A percentile compares a stretch with the other conserved stretches of the same genome.
Evolutionary conservation across 2,797 vertebrate genomes (phyloP).

Genomic region (Lagorchestes hirsutus): DNA sequence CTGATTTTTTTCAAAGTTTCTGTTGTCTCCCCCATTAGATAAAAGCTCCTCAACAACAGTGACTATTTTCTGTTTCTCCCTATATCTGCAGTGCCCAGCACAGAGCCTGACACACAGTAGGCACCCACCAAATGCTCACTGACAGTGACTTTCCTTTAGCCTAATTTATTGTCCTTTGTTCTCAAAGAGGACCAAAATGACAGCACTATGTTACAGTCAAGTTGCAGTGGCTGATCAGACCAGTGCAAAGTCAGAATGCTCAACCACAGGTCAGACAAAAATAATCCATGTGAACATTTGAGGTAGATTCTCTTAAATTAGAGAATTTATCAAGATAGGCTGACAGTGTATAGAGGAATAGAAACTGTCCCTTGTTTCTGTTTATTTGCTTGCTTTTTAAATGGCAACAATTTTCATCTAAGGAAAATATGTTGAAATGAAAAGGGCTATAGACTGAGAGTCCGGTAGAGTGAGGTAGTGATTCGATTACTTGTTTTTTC

Average conservation of each 20-base stretch:
- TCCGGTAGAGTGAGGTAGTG: background rate
- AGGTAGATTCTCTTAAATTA: too few species aligned
- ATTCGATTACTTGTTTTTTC: background rate
- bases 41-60: background rate
- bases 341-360: too few species aligned
- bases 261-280: too few species aligned
- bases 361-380: background rate
- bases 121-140: background rate
- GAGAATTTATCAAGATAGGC: too few species aligned
- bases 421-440: background rate
- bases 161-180: background rate
- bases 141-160: background rate
- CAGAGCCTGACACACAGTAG: background rate
- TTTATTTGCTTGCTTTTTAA: background rate
- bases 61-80: background rate
- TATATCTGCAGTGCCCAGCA: background rate
- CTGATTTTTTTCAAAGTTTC: background rate
- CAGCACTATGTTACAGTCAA: too few species aligned
- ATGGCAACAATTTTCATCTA: background rate
- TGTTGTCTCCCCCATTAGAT: background rate
- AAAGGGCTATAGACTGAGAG: background rate
- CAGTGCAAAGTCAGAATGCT: too few species aligned
- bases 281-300: too few species aligned
- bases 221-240: too few species aligned
- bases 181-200: too few species aligned